phyloP scores from a whole-genome alignment of 2,888 invertebrate species.

The Macaria notata region DNA sequence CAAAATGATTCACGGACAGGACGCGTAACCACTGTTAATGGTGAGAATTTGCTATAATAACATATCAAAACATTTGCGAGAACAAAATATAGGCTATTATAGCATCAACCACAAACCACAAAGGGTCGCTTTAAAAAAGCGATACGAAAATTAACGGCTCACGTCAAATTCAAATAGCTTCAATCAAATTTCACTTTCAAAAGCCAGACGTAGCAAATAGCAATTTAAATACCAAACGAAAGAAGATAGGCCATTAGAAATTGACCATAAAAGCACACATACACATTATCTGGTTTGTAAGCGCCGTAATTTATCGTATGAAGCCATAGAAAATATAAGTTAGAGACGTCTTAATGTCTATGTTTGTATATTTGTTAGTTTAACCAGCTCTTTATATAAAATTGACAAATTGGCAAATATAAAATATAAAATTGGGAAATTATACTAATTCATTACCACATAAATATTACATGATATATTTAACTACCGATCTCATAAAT shows the following conservation, averaged over 20 bases:
- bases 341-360: constrained; percentile 22
- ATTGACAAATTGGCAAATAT: too few species aligned
- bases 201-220: neutral
- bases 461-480: too few species aligned
- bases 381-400: too few species aligned
- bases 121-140: neutral
- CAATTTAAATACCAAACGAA: constrained; percentile 5
- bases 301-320: constrained; percentile 27
- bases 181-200: neutral
- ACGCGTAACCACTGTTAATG: too few species aligned
- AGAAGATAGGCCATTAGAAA: constrained; percentile 8
- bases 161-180: neutral
- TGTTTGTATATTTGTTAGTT: too few species aligned
- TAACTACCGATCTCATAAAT: too few species aligned
- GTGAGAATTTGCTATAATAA: too few species aligned
- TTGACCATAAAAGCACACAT: constrained; percentile 15
- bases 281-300: constrained; percentile 25
- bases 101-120: neutral
- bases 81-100: too few species aligned
- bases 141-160: neutral
- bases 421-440: too few species aligned
- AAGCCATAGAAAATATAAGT: constrained; percentile 36
- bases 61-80: too few species aligned
- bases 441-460: too few species aligned
- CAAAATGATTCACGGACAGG: too few species aligned